phyloP scores from a whole-genome alignment of 2,113 vertebrate species.

The Cephalophus harveyi region DNA sequence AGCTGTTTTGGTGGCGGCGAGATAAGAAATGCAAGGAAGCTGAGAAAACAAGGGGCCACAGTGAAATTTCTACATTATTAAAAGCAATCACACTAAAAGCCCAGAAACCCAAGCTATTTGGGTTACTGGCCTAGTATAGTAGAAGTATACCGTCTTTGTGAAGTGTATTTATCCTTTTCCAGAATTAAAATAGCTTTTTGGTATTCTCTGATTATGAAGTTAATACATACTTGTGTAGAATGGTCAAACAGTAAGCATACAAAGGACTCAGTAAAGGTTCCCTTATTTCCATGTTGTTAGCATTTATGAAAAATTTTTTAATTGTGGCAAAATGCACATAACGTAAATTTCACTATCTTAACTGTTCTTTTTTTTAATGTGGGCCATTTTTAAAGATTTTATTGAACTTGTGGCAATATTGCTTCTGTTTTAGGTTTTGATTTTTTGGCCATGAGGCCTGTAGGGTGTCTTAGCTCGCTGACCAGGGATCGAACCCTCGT shows the following conservation, averaged over 20 bases:
- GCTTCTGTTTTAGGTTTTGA: not conserved
- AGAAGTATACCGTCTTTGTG: not conserved
- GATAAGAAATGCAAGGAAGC: conserved; percentile 11
- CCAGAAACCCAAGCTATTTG: not conserved
- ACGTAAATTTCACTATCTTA: not conserved
- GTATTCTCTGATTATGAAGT: not conserved
- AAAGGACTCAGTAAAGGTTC: not conserved
- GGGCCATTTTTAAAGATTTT: not conserved
- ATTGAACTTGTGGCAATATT: not conserved
- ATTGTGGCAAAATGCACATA: not conserved
- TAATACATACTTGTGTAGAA: not conserved
- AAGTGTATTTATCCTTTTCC: not conserved
- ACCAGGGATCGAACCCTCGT: not conserved
- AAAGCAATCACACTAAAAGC: not conserved
- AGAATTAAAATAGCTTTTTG: conserved; percentile 14
- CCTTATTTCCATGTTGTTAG: not conserved
- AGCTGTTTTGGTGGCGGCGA: not conserved
- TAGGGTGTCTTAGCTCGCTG: not conserved
- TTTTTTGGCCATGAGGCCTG: not conserved
- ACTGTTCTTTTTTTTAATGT: not conserved
- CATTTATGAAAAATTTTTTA: not conserved
- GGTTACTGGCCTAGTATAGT: not conserved
- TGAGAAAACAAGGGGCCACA: not conserved
- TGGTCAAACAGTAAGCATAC: not conserved
- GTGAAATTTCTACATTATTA: not conserved